Evolutionary conservation across 2,888 invertebrate species (phyloP), one percentile per base, ranked within the genome.

Genomic region (Ophioninae sp.): DNA sequence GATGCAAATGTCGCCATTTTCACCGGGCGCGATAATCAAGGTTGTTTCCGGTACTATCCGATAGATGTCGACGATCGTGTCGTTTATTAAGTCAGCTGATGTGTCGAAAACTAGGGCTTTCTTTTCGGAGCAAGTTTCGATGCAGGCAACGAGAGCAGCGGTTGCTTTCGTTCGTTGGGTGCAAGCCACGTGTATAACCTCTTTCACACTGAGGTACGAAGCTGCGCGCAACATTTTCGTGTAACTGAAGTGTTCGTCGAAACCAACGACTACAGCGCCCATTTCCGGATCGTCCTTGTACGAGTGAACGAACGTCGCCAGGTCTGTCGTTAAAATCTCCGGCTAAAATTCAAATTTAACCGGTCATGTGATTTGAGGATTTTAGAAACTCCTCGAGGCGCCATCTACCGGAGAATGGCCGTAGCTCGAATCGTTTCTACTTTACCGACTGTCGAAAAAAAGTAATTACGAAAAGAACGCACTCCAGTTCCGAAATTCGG

Each of bases 181-280:
- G 13, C 56, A 72, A 8, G 79, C 99, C 78, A 99, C 94, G 92
- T 98, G 99, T 51, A 97, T 90, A 88, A 97, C 96, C 44, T 96
- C 94, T 0, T 96, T 95, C 85, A 97, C 95, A 41, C 95, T 95
- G 6, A 99, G 94, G 93, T 99, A 99, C 37, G 96, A 96, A 0
- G 97, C 96, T 0, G 99, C 99, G 93, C 97, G 98, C 90, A 97
- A 94, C 91, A 99, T 95, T 94, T 99, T 99, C 0, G 96, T 95
- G 91, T 97, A 98, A 91, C 97, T 98, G 90, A 99, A 95, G 92
- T 98, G 96, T 87, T 96, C 96, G 93, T 99, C 99, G 92, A 98
- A 98, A 3, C 98, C 99, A 68, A 99, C 97, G 23, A 99, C 94
- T 0, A 99, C 99, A 64, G 98, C 99, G 0, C 97, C 97, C 51